Base-by-base conservation (phyloP, 2,888 invertebrate genomes). In the Hesperia comma region DNA sequence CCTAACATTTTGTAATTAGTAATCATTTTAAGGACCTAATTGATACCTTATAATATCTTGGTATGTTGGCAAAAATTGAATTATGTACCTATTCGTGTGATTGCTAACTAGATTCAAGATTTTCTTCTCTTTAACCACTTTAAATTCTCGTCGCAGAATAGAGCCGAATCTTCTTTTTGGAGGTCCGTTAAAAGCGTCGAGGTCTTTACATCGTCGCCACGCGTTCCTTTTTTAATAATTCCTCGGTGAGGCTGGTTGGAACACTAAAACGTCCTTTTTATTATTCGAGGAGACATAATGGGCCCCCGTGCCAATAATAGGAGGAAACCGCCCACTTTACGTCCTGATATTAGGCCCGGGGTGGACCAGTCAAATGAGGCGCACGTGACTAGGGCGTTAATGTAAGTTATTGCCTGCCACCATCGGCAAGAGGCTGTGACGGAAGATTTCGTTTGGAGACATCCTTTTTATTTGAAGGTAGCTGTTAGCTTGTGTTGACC, bases 351-450 rank as follows among this genome's bases (percentile, higher is more conserved):
- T 80, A 82, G 78, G 78, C 77, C 74, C 74, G 78, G 75, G 75
- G 60, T 60, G 60, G 60, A 46, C 83, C 79, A 83, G 83, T 83
- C 84, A 82, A 87, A 89, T 87, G 88, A 80, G 80, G 71, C 72
- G 71, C 74, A 84, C 91, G 90, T 91, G 91, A 85, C 83, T 75
- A 58, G 87, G 71, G 74, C 84, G 70, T 77, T 79, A 85, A 88
- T 83, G 60, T 32, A 46, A 60, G 60, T 32, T 60, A 60, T 60
- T 46, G 60, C 46, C 32, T 33, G 55, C 46, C 26, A 14, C 19
- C 17, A 6, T 19, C 14, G 57, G 41, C n/a, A 37, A 12, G 37
- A n/a, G 53, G 6, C 2, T n/a, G n/a, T 32, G 32, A 15, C 6
- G 6, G 53, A 8, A 49, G 46, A 49, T 46, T 60, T 60, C 19